Conservation (phyloP, 2,888 invertebrate species). For the Catocala fraxini region DNA sequence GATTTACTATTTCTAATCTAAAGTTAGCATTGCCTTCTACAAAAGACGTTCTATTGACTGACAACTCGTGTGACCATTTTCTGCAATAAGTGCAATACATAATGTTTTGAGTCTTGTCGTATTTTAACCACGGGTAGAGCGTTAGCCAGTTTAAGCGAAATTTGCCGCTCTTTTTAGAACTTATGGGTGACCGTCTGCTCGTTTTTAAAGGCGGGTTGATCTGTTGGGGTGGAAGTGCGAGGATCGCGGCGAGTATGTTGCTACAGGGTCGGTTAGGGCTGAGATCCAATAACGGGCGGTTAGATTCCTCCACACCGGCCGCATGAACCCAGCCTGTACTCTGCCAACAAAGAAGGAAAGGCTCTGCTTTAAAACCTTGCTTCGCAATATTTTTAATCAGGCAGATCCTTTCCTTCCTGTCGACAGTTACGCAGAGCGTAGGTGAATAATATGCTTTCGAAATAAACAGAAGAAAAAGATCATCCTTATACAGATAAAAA, state of each 20-base stretch:
- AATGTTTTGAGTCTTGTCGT: slow-evolving; percentile 89
- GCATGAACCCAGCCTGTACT: slow-evolving; percentile 58
- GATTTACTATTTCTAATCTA: slow-evolving; percentile 92
- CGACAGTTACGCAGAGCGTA: slow-evolving; percentile 42
- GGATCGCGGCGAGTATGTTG: slow-evolving; percentile 61
- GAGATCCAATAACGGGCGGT: slow-evolving; percentile 60
- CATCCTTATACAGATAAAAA: slow-evolving; percentile 50
- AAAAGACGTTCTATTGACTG: slow-evolving; percentile 92
- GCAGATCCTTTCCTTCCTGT: slow-evolving; percentile 86
- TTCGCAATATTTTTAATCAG: slow-evolving; percentile 42
- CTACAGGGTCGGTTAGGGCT: slow-evolving; percentile 52
- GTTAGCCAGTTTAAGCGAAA: slow-evolving; percentile 91
- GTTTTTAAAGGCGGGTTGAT: slow-evolving; percentile 56
- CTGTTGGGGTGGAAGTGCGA: slow-evolving; percentile 68
- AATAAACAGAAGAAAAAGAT: slow-evolving; percentile 75
- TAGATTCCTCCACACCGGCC: slow-evolving; percentile 47
- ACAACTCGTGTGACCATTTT: slow-evolving; percentile 89
- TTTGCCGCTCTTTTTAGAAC: slow-evolving; percentile 88
- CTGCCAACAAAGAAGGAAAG: slow-evolving; percentile 92
- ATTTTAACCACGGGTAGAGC: slow-evolving; percentile 91
- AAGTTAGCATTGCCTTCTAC: slow-evolving; percentile 93
- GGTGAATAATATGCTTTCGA: slow-evolving; percentile 20
- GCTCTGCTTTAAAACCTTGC: slow-evolving; percentile 73
- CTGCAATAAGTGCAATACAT: slow-evolving; percentile 93
- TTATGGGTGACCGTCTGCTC: slow-evolving; percentile 46